Percentiles rank a stretch among this genome's conserved stretches.
Evolutionary conservation across 1,140 invertebrate species (phyloP).

Genomic region (Harlomillsia oculata): DNA sequence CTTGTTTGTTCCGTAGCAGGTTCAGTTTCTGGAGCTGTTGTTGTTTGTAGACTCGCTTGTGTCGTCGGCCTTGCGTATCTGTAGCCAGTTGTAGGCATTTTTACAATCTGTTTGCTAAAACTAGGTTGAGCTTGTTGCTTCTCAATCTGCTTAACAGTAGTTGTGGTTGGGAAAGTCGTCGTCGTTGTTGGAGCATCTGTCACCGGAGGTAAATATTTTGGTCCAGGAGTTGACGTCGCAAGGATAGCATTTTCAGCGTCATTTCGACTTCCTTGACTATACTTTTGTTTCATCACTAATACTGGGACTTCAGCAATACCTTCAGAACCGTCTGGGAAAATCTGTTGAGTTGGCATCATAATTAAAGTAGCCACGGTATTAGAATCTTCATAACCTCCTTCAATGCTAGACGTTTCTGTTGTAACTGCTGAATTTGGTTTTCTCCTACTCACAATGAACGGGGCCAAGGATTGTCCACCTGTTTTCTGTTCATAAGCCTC

Average conservation of each 20-base stretch:
- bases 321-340: constrained; percentile 24
- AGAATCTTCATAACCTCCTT: background rate
- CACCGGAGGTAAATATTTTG: constrained; percentile 11
- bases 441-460: constrained; percentile 21
- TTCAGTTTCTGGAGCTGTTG: background rate
- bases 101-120: background rate
- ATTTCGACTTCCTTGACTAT: background rate
- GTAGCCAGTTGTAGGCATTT: background rate
- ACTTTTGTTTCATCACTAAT: constrained; percentile 4
- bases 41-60: background rate
- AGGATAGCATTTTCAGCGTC: background rate
- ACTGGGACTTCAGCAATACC: constrained; percentile 23
- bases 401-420: background rate
- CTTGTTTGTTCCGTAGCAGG: background rate
- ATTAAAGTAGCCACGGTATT: constrained; percentile 8
- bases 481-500: constrained; percentile 27
- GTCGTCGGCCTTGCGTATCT: constrained; percentile 6
- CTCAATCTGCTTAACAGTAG: background rate
- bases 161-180: background rate
- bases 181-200: background rate
- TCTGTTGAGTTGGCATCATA: constrained; percentile 25
- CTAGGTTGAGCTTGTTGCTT: background rate
- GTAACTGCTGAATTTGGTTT: background rate
- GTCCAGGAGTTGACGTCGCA: background rate
- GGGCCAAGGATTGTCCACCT: background rate